Base-by-base conservation (phyloP, 1,140 invertebrate genomes). In the Drosophila bifasciata region DNA sequence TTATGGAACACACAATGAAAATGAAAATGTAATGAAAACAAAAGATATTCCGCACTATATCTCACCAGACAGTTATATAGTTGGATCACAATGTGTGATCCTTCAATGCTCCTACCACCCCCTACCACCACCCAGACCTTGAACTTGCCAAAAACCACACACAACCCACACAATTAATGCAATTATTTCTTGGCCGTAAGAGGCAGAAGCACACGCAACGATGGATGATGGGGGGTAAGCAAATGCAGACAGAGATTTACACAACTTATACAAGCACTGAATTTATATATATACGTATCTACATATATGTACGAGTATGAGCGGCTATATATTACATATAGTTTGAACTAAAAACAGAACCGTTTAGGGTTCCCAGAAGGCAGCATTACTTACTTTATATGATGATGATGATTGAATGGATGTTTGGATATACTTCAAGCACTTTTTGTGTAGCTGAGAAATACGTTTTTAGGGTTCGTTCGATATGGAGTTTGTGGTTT, bases 241-340 rank as follows among this genome's bases (percentile, higher is more conserved):
- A 36, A 36, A 36, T 51, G 63, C 49, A 57, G 58, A 53, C 52
- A 39, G 39, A 66, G 41, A 58, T 60, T 56, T 50, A 28, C 55
- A 70, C 62, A 63, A 64, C 63, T 77, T 80, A 80, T 58, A 85
- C 57, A 88, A 85, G 78, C 81, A 86, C 78, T 86, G 83, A 88
- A 83, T 88, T 88, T 83, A 88, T 83, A 81, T 79, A 76, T 62
- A 77, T 66, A 19, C 23, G 52, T 79, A 61, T 79, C 60, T 66
- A 79, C 23, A 48, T 68, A 36, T 32, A 32, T 32, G 28, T 32
- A 3, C 28, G 32, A 36, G 32, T 36, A 56, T 61, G 64, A 68
- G 32, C 61, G 49, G 49, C 67, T 80, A 69, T 74, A 78, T 71
- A 21, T 21, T 25, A 36, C 32, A 56, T 63, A 68, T 83, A 66